Percentiles rank a stretch among this genome's conserved stretches.
phyloP scores from a whole-genome alignment of 2,797 vertebrate genomes.

The Danio kyathit region DNA sequence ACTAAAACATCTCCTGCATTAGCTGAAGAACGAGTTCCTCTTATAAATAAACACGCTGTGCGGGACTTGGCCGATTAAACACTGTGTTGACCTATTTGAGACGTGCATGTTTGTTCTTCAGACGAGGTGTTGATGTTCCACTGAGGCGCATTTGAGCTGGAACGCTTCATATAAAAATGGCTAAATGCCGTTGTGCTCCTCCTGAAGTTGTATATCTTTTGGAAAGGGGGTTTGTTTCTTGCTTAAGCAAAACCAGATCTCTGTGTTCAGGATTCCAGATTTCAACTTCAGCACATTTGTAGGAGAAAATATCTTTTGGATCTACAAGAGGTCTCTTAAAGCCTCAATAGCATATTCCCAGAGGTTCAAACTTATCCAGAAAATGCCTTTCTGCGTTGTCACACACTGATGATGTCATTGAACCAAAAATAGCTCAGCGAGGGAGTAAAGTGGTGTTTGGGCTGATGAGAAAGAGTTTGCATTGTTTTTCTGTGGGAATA shows the following conservation, averaged over 20 bases:
- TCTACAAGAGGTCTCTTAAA: not conserved
- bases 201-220: constrained; percentile 32
- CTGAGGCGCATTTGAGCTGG: not conserved
- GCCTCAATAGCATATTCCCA: constrained; percentile 58
- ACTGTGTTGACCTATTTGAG: constrained; percentile 33
- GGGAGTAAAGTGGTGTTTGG: constrained; percentile 64
- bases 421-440: constrained; percentile 76
- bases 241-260: constrained; percentile 40
- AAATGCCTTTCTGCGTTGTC: constrained; percentile 78
- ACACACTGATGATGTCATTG: constrained; percentile 71
- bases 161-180: constrained; percentile 36
- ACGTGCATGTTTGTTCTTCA: constrained; percentile 52
- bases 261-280: not conserved
- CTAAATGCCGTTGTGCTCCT: not conserved
- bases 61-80: constrained; percentile 32
- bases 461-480: constrained; percentile 18
- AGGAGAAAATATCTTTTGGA: not conserved
- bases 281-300: not conserved
- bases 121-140: constrained; percentile 39
- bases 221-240: constrained; percentile 1
- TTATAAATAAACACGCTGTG: constrained; percentile 71
- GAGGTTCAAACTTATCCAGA: constrained; percentile 72
- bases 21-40: constrained; percentile 59
- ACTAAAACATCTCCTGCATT: constrained; percentile 51
- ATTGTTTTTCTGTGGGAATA: constrained; percentile 48